These are phyloP conservation scores for Leiothrix lutea DNA, from an alignment of 2,113 vertebrate genomes.

Conservation along the genomic window DNA sequence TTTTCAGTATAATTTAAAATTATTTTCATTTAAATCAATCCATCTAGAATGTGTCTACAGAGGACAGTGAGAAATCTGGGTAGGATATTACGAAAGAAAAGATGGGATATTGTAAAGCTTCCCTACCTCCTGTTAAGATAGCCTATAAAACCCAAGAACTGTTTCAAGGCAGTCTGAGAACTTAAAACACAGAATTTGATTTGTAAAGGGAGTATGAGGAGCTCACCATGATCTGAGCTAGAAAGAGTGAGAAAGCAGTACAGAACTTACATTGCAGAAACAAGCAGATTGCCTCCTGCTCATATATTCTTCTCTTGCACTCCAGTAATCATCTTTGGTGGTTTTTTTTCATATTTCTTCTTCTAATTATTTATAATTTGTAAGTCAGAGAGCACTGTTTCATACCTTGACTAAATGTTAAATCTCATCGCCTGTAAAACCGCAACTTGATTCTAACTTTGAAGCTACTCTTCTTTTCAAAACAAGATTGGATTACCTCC, in stretches of 20 bases:
- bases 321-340: background rate
- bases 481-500: background rate
- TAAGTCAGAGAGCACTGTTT: background rate
- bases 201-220: background rate
- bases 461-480: background rate
- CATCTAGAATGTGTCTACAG: background rate
- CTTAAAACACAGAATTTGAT: background rate
- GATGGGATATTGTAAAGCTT: background rate
- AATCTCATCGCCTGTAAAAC: background rate
- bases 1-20: background rate
- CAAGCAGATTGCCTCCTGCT: background rate
- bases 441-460: background rate
- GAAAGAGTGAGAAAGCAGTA: background rate
- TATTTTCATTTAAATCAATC: background rate
- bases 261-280: background rate
- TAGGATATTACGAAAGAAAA: background rate
- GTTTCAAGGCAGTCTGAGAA: background rate
- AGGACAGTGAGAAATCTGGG: background rate
- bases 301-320: background rate
- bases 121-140: background rate
- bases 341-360: background rate
- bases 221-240: background rate
- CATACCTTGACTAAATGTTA: background rate
- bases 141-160: background rate
- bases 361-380: background rate